Base-by-base conservation (phyloP, 2,888 invertebrate genomes). In the Trichogramma dendrolimi region DNA sequence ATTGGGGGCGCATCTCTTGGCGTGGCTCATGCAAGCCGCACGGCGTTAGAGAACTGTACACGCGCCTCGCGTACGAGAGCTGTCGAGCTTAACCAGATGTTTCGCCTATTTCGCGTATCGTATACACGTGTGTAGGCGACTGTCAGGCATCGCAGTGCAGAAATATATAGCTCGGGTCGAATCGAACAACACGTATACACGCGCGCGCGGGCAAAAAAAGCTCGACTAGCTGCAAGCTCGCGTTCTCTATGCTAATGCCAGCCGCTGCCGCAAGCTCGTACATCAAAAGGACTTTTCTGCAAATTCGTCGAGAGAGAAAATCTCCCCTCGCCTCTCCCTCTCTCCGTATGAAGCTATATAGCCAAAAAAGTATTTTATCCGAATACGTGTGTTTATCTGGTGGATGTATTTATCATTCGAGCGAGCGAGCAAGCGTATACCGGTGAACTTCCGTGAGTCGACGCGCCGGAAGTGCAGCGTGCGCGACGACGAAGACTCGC, bases 161-260 rank as follows among this genome's bases (percentile, higher is more conserved):
- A 27, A 27, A 27, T 27, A 27, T 27, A 27, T 27, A 27, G 27
- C 27, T 27, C 3, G 27, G 27, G 27, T 27, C 27, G 38, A 46
- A 63, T 49, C 58, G 58, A 59, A 58, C 61, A 60, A 63, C 50
- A 53, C 58, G 52, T 55, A 60, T 59, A 59, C 60, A 53, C 40
- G 64, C 49, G 39, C 38, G 67, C 64, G 60, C 64, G 66, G 64
- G 62, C 54, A 63, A 51, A 49, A 47, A 60, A 61, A 5, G 49
- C 42, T 55, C 63, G 64, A 67, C 63, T 64, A 60, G 63, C 63
- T 63, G 64, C 66, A 56, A 58, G 38, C 46, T 10, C 55, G 50
- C 58, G 62, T 66, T 63, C 63, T 55, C 60, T 68, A 70, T 70
- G 70, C 68, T 70, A 69, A 70, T 69, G 67, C 67, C 61, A 27